Conservation (phyloP, 1,140 invertebrate species). For the Lucilia cuprina region DNA sequence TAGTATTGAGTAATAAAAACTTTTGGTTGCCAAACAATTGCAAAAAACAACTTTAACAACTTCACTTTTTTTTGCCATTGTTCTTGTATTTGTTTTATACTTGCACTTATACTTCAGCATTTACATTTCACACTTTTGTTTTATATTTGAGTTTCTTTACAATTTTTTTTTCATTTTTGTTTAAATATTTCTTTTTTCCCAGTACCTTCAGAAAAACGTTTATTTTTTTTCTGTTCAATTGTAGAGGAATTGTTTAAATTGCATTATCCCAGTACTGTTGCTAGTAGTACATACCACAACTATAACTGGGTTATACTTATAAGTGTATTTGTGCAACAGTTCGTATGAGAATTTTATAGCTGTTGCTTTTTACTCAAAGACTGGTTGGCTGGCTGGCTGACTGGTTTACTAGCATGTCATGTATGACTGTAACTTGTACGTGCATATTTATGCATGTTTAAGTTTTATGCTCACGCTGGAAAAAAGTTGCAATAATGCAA, state of each 20-base stretch:
- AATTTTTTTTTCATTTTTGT: background rate
- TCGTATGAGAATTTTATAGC: background rate
- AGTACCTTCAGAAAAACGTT: background rate
- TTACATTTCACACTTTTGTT: constrained; percentile 1
- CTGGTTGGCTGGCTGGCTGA: background rate
- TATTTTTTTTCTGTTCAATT: background rate
- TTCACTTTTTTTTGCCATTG: background rate
- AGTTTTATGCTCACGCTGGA: background rate
- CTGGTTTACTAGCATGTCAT: background rate
- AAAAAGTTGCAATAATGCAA: background rate
- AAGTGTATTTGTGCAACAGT: no score
- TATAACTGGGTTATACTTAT: no score
- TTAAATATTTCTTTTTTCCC: no score
- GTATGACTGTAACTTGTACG: background rate
- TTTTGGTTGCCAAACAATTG: background rate
- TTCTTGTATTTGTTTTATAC: background rate
- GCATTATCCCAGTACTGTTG: constrained; percentile 1
- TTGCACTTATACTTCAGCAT: background rate
- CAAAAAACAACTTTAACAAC: background rate
- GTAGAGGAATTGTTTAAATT: constrained; percentile 7
- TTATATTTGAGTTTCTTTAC: background rate
- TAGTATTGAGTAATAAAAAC: background rate
- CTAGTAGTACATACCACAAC: background rate
- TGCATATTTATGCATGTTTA: constrained; percentile 13
- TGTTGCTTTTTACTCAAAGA: background rate